These are phyloP conservation scores for Amorpha juglandis DNA, from an alignment of 2,888 invertebrate genomes.

Conservation along the genomic window DNA sequence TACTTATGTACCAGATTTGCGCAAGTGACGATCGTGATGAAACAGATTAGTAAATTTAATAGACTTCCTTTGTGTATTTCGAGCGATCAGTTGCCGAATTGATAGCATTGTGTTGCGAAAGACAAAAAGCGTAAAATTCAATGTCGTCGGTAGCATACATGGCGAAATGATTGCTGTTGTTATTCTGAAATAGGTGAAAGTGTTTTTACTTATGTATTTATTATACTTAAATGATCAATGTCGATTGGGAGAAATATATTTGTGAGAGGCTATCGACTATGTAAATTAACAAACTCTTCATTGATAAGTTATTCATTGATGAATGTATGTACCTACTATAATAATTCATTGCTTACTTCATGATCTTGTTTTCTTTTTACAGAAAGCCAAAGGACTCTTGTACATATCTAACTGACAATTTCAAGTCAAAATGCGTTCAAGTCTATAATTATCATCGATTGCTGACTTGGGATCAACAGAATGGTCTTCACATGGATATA, in stretches of 20 bases:
- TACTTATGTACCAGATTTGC: background rate
- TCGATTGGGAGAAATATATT: background rate
- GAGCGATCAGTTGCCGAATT: slow-evolving; percentile 11
- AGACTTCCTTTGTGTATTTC: slow-evolving; percentile 18
- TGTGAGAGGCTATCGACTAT: background rate
- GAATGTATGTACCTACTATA: too few species aligned
- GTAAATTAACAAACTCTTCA: too few species aligned
- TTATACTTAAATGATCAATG: background rate
- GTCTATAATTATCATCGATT: slow-evolving; percentile 93
- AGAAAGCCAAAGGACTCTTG: slow-evolving; percentile 90
- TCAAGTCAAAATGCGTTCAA: slow-evolving; percentile 92
- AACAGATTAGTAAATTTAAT: slow-evolving; percentile 23
- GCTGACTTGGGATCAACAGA: slow-evolving; percentile 91
- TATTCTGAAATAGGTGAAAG: slow-evolving; percentile 18
- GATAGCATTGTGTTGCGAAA: slow-evolving; percentile 14
- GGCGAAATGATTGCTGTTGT: background rate
- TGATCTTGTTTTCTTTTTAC: slow-evolving; percentile 44
- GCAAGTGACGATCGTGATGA: slow-evolving; percentile 14
- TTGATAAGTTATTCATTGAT: too few species aligned
- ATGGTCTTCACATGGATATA: slow-evolving; percentile 92
- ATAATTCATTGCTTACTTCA: background rate
- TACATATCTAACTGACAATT: slow-evolving; percentile 90
- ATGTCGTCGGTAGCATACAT: slow-evolving; percentile 6
- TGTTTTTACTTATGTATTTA: background rate
- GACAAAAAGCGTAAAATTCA: slow-evolving; percentile 14